phyloP scores from a whole-genome alignment of 1,140 invertebrate genomes.

The Zaprionus tsacasi region DNA sequence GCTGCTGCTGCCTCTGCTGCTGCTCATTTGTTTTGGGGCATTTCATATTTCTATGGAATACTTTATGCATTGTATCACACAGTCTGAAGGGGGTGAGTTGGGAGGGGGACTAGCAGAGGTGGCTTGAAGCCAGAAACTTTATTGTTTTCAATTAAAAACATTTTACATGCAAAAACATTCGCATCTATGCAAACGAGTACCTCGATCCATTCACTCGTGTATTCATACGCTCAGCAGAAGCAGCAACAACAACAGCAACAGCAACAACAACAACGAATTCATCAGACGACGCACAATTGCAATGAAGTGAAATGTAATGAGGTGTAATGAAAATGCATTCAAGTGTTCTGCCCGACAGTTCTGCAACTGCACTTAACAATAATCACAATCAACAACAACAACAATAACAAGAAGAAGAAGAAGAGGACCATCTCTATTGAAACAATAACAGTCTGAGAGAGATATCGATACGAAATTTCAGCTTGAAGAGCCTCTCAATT shows the following conservation, averaged over 20 bases:
- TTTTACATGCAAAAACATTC: constrained; percentile 73
- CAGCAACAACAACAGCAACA: constrained; percentile 20
- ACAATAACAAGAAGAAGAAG: constrained; percentile 38
- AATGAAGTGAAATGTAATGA: constrained; percentile 81
- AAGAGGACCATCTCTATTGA: constrained; percentile 41
- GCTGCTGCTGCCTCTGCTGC: too few species aligned
- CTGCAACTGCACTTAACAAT: constrained; percentile 73
- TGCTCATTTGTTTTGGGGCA: constrained; percentile 27
- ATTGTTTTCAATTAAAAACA: constrained; percentile 83
- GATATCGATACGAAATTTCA: constrained; percentile 1
- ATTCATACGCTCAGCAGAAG: constrained; percentile 46
- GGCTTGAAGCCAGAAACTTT: constrained; percentile 65
- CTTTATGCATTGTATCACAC: constrained; percentile 56
- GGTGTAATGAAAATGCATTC: constrained; percentile 82
- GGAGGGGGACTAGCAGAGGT: not conserved
- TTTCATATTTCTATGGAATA: constrained; percentile 55
- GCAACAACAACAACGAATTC: constrained; percentile 20
- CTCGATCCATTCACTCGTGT: constrained; percentile 59
- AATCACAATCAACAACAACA: constrained; percentile 49
- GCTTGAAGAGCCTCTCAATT: constrained; percentile 7
- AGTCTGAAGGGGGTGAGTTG: not conserved
- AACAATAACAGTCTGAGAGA: constrained; percentile 28
- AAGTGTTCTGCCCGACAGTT: constrained; percentile 69
- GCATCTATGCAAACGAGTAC: constrained; percentile 62
- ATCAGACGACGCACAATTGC: constrained; percentile 66